Conservation (phyloP, 1,140 invertebrate genomes). For the Gryllus bimaculatus region DNA sequence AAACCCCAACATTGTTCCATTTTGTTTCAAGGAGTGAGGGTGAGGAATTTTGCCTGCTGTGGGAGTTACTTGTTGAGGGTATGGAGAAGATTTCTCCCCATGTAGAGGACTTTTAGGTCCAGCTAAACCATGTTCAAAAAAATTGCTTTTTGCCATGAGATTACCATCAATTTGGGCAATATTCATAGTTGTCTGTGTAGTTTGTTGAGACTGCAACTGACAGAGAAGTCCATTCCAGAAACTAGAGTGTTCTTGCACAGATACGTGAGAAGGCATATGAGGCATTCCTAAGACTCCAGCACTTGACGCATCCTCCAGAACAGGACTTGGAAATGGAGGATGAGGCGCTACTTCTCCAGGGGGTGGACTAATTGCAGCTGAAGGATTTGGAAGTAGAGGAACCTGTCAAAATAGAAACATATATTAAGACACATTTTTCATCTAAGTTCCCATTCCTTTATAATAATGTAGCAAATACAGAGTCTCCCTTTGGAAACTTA, state of each 20-base stretch:
- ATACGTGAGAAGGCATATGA: constrained; percentile 19
- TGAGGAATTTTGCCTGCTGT: constrained; percentile 13
- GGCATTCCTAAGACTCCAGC: background rate
- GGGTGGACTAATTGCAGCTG: constrained; percentile 17
- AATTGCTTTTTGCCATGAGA: constrained; percentile 12
- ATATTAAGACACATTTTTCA: background rate
- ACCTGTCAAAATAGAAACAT: constrained; percentile 13
- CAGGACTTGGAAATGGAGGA: constrained; percentile 17
- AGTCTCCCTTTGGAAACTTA: too few relatives aligned
- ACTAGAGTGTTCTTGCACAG: constrained; percentile 18
- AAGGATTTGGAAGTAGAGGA: constrained; percentile 22
- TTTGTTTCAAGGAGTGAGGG: constrained; percentile 17
- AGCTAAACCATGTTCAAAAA: constrained; percentile 15
- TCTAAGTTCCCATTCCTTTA: too few relatives aligned
- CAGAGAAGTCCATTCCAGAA: constrained; percentile 22
- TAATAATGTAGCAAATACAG: too few relatives aligned
- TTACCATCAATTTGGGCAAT: constrained; percentile 10
- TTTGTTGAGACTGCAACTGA: constrained; percentile 20
- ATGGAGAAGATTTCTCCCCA: constrained; percentile 13
- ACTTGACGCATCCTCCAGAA: constrained; percentile 12
- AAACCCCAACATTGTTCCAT: constrained; percentile 7
- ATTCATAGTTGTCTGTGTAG: background rate
- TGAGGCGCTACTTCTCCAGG: constrained; percentile 23
- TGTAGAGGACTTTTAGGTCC: constrained; percentile 19
- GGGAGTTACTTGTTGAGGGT: constrained; percentile 16